Base-by-base conservation (phyloP, 2,888 invertebrate genomes). In the Acrocera orbiculus region DNA sequence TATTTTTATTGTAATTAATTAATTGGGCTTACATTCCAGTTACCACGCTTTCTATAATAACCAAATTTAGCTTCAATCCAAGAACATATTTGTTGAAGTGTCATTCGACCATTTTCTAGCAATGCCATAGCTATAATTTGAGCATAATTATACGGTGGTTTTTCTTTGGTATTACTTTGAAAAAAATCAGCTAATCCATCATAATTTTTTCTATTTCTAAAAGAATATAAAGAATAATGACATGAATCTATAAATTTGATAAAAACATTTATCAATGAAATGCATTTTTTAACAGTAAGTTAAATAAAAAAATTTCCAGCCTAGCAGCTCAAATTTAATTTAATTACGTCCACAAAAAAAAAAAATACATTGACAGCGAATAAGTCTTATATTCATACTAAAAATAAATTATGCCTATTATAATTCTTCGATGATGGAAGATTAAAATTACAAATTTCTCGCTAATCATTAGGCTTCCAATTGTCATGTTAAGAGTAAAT, bases 51-150 rank as follows among this genome's bases (percentile, higher is more conserved):
- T 7, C 57, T 48, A 39, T 56, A 60, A 34, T 55, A 60, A 0
- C 57, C 58, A 43, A 60, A 60, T 34, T 56, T 58, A 4, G 47
- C 44, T 39, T 60, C 54, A 40, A 60, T 60, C 58, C 58, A 60
- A 5, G 53, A 41, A 35, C 59, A 60, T 27, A 60, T 58, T 37
- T 60, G 53, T 31, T 58, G 56, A 3, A 60, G 43, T 2, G 60
- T 60, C 31, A 56, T 52, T 4, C 53, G 43, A 3, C 58, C 59
- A 32, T 53, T 53, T 32, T 58, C 56, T 7, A 60, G 37, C 54
- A 60, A 57, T 7, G 58, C 59, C 60, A 60, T 60, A 2, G 56
- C 60, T 27, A 60, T 60, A 4, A 60, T 58, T 40, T 59, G 56
- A 0, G 60, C 58, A 37, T 60, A 60, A 36, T 60, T 60, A 33